Conservation (phyloP, 1,140 invertebrate species). For the Drosophila hydei region DNA sequence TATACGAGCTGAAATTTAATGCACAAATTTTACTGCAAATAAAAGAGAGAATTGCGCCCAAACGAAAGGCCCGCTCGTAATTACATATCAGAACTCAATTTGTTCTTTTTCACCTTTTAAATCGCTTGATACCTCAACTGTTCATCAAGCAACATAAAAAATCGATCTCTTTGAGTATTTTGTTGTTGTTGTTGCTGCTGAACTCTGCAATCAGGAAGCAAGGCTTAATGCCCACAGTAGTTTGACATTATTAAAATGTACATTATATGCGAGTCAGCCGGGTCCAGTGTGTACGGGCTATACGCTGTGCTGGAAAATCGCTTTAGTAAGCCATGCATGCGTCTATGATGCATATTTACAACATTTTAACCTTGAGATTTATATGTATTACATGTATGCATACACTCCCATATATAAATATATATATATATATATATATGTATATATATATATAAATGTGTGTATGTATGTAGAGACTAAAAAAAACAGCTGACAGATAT, state of each 20-base stretch:
- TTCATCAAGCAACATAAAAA: conserved; percentile 3
- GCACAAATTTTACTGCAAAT: neutral
- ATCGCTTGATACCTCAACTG: neutral
- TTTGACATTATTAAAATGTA: conserved; percentile 70
- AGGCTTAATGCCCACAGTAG: conserved; percentile 38
- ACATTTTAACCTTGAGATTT: conserved; percentile 74
- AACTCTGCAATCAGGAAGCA: conserved; percentile 32
- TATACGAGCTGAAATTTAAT: neutral
- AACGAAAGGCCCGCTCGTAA: neutral
- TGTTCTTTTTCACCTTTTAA: conserved; percentile 2
- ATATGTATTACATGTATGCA: conserved; percentile 55
- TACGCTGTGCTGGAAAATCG: conserved; percentile 25
- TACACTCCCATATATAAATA: too few relatives aligned
- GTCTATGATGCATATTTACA: conserved; percentile 70
- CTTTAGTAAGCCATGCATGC: conserved; percentile 50
- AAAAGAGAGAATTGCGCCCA: neutral
- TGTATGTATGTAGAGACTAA: neutral
- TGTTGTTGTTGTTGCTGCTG: neutral
- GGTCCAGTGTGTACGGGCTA: neutral
- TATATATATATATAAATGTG: too few relatives aligned
- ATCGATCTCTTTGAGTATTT: conserved; percentile 38
- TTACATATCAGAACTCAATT: conserved; percentile 3
- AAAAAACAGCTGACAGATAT: conserved; percentile 32
- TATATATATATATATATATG: too few relatives aligned
- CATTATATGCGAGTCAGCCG: conserved; percentile 48